Conservation (phyloP, 2,113 vertebrate species). For the Chrysochloris asiatica region DNA sequence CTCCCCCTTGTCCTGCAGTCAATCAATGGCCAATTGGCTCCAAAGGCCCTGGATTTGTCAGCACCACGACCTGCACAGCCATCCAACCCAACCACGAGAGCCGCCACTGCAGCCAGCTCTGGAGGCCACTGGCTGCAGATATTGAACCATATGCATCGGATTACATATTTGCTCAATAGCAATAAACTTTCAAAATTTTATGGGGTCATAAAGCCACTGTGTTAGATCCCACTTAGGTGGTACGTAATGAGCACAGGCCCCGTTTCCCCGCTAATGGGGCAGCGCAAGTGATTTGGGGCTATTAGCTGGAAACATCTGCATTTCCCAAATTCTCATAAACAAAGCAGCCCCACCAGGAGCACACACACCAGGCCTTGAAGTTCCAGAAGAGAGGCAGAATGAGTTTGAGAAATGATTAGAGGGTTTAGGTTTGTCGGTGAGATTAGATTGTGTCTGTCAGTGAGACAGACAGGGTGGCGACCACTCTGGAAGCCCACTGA, state of each 20-base stretch:
- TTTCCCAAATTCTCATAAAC: conserved; percentile 81
- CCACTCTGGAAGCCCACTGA: not conserved
- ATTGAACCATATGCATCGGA: conserved; percentile 80
- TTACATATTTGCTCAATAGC: conserved; percentile 85
- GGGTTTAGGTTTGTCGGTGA: too few relatives aligned
- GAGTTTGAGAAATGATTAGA: not conserved
- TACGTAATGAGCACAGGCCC: conserved; percentile 78
- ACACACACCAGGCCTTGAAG: not conserved
- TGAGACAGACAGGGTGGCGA: not conserved
- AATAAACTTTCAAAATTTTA: conserved; percentile 86
- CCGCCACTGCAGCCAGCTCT: not conserved
- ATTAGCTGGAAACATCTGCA: conserved; percentile 85
- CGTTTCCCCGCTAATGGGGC: conserved; percentile 84
- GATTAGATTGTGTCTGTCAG: not conserved
- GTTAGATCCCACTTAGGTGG: conserved; percentile 82
- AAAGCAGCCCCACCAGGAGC: conserved; percentile 56
- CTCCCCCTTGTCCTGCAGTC: not conserved
- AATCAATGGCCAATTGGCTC: conserved; percentile 1
- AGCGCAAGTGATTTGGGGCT: conserved; percentile 80
- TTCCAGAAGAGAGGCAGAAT: not conserved
- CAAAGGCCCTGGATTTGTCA: conserved; percentile 7
- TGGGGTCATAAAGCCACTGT: conserved; percentile 83
- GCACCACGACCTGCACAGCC: rapidly evolving
- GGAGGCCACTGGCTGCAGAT: conserved; percentile 64
- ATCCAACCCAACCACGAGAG: not conserved